Conservation (phyloP, 1,140 invertebrate species). For the Chelonus insularis region DNA sequence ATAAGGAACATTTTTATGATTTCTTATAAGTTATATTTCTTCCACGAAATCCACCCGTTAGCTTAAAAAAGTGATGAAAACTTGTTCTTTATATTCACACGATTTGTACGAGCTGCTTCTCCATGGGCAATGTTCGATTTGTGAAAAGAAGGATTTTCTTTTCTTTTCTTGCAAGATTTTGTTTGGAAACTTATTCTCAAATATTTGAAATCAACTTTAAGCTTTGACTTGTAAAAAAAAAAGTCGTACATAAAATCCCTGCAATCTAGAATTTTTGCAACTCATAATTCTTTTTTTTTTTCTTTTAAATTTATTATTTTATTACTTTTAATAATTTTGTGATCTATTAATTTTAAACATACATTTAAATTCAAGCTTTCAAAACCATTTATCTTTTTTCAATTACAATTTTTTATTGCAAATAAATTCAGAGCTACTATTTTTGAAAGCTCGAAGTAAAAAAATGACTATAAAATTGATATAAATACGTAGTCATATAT, state of each 20-base stretch:
- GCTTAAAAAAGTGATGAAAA: conserved; percentile 20
- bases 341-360: no score
- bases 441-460: no score
- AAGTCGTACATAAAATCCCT: neutral
- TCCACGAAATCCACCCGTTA: neutral
- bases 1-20: no score
- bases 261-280: conserved; percentile 1
- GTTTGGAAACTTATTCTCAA: conserved; percentile 8
- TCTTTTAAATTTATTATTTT: no score
- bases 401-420: no score
- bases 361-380: no score
- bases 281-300: neutral
- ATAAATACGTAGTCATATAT: no score
- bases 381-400: no score
- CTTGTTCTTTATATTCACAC: conserved; percentile 5
- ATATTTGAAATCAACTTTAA: conserved; percentile 14
- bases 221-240: neutral
- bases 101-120: conserved; percentile 13
- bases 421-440: no score
- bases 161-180: neutral
- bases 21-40: no score
- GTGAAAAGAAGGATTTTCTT: neutral
- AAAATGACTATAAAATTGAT: no score
- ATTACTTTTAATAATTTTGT: no score
- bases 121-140: neutral